Percentiles rank a stretch among this genome's conserved stretches.
Conservation (phyloP, 2,113 vertebrate species). For the Chaetops frenatus region DNA sequence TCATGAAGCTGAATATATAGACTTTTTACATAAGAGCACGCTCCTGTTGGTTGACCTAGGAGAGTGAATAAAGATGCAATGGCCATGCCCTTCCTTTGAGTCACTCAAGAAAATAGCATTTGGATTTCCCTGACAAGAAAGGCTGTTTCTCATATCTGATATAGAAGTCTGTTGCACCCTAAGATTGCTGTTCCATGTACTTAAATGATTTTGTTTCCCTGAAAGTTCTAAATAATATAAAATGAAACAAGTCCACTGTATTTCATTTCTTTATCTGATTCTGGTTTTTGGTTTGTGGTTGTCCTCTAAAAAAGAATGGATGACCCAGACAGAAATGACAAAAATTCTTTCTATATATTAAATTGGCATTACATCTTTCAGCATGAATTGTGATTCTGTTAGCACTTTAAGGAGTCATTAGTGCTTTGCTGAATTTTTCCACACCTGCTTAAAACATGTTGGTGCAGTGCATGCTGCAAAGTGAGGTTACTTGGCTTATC, state of each 20-base stretch:
- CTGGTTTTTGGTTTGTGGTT: constrained; percentile 59
- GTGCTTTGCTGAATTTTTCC: constrained; percentile 38
- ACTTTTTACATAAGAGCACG: not conserved
- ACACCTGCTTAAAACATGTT: constrained; percentile 38
- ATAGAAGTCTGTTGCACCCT: not conserved
- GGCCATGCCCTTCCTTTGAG: not conserved
- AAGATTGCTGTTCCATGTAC: not conserved
- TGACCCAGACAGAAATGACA: constrained; percentile 11
- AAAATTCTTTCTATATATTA: not conserved
- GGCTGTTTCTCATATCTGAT: not conserved
- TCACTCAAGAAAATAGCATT: not conserved
- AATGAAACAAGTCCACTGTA: constrained; percentile 11
- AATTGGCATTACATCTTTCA: constrained; percentile 44
- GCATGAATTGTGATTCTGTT: constrained; percentile 44
- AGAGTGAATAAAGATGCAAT: not conserved
- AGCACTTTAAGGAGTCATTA: constrained; percentile 41
- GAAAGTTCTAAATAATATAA: constrained; percentile 14
- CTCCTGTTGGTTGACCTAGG: not conserved
- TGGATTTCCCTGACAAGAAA: not conserved
- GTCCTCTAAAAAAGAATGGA: constrained; percentile 7
- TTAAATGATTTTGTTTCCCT: constrained; percentile 18
- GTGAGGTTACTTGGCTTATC: not conserved
- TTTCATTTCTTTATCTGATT: constrained; percentile 36
- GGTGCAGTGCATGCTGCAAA: not conserved
- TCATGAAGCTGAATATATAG: not conserved